Evolutionary conservation across 1,140 invertebrate genomes (phyloP).

Genomic region (Macrobrachium nipponense): DNA sequence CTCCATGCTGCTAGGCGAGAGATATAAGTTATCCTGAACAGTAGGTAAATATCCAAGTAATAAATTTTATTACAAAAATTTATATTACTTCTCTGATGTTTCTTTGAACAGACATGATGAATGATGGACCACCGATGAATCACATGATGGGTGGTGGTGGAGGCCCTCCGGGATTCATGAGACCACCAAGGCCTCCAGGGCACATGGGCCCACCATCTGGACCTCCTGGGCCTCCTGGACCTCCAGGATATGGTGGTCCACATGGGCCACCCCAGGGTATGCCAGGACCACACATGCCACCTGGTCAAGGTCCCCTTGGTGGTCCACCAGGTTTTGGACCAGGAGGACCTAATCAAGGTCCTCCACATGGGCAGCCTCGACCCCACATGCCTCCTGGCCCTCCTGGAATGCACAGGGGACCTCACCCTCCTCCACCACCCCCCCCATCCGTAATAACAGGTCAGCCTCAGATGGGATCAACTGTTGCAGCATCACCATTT

Average conservation of each 20-base stretch:
- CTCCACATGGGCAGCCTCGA: neutral
- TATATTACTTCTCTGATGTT: neutral
- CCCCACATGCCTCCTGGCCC: neutral
- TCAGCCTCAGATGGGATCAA: conserved; percentile 20
- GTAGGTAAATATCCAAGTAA: neutral
- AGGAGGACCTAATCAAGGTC: conserved; percentile 6
- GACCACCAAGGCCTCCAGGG: conserved; percentile 28
- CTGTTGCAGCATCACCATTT: conserved; percentile 22
- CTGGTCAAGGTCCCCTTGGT: conserved; percentile 33
- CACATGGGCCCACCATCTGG: conserved; percentile 35
- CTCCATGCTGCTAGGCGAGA: no score
- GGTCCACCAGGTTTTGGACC: conserved; percentile 22
- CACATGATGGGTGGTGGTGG: conserved; percentile 57
- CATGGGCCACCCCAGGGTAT: conserved; percentile 23
- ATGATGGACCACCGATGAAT: conserved; percentile 43
- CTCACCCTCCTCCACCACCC: conserved; percentile 37
- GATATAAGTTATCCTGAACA: no score
- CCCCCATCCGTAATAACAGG: conserved; percentile 27
- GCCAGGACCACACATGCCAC: conserved; percentile 23
- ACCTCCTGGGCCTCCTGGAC: conserved; percentile 34
- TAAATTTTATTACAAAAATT: neutral
- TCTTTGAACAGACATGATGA: conserved; percentile 50
- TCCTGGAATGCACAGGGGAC: conserved; percentile 10
- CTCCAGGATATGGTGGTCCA: conserved; percentile 29
- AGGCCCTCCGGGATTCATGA: conserved; percentile 52